phyloP scores from a whole-genome alignment of 2,888 invertebrate species.

The Chrysolina americana region DNA sequence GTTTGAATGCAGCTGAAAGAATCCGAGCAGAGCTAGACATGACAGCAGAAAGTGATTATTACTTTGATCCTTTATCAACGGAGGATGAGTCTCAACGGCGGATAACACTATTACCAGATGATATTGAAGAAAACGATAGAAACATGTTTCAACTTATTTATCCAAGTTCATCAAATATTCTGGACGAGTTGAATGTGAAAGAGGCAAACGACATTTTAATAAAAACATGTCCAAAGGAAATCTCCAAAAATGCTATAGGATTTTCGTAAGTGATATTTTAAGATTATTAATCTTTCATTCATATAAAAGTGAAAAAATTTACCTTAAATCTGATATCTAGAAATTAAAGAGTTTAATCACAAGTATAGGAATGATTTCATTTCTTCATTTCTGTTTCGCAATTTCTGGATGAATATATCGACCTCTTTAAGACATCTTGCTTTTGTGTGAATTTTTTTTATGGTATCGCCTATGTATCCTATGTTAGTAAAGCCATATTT shows the following conservation, averaged over 20 bases:
- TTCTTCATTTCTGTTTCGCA: no score
- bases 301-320: no score
- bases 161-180: conserved; percentile 66
- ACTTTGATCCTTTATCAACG: conserved; percentile 74
- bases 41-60: conserved; percentile 71
- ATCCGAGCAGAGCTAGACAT: conserved; percentile 82
- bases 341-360: no score
- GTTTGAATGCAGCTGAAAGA: conserved; percentile 77
- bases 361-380: no score
- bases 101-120: conserved; percentile 83
- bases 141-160: conserved; percentile 78
- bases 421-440: no score
- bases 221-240: conserved; percentile 74
- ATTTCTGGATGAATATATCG: no score
- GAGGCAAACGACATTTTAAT: conserved; percentile 89
- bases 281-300: no score
- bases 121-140: conserved; percentile 78
- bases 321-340: no score
- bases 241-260: conserved; percentile 48
- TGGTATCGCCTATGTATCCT: no score
- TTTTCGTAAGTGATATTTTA: conserved; percentile 44
- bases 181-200: conserved; percentile 80
- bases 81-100: conserved; percentile 77
- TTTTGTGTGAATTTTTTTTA: no score
- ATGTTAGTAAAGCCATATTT: no score